A percentile compares a stretch with the other conserved stretches of the same genome.
These are phyloP conservation scores for Conistra vaccinii DNA, from an alignment of 2,888 invertebrate genomes.

Conservation along the genomic window DNA sequence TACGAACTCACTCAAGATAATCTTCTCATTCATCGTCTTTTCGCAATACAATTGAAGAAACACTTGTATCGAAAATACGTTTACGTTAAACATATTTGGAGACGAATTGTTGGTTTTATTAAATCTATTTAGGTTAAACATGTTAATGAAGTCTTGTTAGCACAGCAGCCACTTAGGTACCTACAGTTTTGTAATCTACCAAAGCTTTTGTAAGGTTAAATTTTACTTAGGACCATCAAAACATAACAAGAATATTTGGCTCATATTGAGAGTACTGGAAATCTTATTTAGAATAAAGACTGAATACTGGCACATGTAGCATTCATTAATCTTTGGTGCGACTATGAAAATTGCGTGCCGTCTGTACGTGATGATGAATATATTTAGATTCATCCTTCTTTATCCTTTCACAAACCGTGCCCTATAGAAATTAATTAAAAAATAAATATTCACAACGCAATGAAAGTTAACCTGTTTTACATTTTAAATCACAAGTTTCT, in stretches of 20 bases:
- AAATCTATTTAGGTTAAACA: background rate
- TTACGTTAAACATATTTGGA: background rate
- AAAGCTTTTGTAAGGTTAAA: background rate
- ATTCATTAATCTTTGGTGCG: slow-evolving; percentile 53
- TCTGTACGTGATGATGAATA: slow-evolving; percentile 56
- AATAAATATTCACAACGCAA: slow-evolving; percentile 49
- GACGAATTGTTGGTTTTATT: background rate
- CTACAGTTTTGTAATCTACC: too few species aligned
- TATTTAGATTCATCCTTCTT: slow-evolving; percentile 36
- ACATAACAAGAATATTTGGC: slow-evolving; percentile 18
- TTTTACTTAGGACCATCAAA: slow-evolving; percentile 12
- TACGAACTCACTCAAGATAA: slow-evolving; percentile 56
- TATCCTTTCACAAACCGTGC: slow-evolving; percentile 32
- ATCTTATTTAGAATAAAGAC: slow-evolving; percentile 36
- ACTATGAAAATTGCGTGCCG: slow-evolving; percentile 53
- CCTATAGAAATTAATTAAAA: slow-evolving; percentile 48
- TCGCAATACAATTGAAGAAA: slow-evolving; percentile 32
- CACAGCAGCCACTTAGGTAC: background rate
- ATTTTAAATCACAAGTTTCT: slow-evolving; percentile 62
- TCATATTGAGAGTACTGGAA: slow-evolving; percentile 16
- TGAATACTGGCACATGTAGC: slow-evolving; percentile 40
- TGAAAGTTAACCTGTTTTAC: slow-evolving; percentile 58
- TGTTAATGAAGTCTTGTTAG: background rate
- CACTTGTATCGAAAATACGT: slow-evolving; percentile 24
- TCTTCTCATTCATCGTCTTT: slow-evolving; percentile 48